A percentile compares a stretch with the other conserved stretches of the same genome.
These are phyloP conservation scores for Dryobates pubescens DNA, from an alignment of 2,797 vertebrate species.

Conservation along the genomic window DNA sequence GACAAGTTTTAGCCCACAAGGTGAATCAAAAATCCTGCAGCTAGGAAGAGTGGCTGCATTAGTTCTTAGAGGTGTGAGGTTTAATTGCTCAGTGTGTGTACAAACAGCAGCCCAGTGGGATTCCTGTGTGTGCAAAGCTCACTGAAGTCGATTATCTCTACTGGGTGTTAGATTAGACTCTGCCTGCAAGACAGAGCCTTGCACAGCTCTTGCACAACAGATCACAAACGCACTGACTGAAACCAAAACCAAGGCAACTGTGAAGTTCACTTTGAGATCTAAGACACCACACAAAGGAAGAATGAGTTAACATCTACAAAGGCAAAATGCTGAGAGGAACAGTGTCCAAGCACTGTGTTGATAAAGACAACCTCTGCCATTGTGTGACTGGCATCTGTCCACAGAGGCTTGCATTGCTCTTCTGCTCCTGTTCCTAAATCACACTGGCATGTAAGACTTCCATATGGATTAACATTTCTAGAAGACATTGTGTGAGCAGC, in stretches of 20 bases:
- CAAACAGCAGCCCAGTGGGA: neutral
- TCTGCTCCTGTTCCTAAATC: neutral
- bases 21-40: neutral
- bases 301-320: neutral
- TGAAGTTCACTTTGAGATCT: constrained; percentile 5
- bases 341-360: neutral
- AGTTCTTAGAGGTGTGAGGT: neutral
- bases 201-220: neutral
- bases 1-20: neutral
- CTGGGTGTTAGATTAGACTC: neutral
- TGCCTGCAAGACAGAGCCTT: neutral
- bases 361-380: neutral
- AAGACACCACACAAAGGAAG: neutral
- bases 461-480: neutral
- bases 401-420: neutral
- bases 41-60: neutral
- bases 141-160: neutral
- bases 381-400: neutral
- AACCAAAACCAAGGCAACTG: neutral
- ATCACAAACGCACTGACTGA: neutral
- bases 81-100: neutral
- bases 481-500: neutral
- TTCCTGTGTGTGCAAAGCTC: neutral
- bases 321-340: neutral
- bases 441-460: neutral